phyloP scores from a whole-genome alignment of 2,797 vertebrate species.

The Calcarius lapponicus region DNA sequence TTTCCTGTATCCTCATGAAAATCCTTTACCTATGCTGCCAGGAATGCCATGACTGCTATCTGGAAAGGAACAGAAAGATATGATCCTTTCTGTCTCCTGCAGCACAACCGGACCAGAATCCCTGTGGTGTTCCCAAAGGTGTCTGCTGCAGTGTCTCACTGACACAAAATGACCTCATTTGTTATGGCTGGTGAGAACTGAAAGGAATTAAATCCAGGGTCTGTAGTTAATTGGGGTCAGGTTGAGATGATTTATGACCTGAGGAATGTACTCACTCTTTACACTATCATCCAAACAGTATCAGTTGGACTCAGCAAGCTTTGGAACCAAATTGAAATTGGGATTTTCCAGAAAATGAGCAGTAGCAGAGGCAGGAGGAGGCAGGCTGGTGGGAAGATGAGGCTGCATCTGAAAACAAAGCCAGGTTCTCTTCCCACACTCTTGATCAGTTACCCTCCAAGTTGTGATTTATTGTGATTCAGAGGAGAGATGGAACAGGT shows the following conservation, averaged over 20 bases:
- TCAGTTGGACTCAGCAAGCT: neutral
- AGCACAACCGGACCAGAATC: neutral
- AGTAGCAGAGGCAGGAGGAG: neutral
- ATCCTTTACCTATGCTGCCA: neutral
- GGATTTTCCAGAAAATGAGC: neutral
- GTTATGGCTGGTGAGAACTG: conserved; percentile 69
- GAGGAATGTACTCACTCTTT: conserved; percentile 62
- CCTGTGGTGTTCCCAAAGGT: neutral
- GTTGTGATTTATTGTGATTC: conserved; percentile 80
- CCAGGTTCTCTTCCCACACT: neutral
- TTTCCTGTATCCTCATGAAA: neutral
- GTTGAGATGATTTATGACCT: conserved; percentile 66
- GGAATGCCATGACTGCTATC: neutral
- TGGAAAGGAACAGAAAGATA: neutral
- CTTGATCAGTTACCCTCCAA: conserved; percentile 78
- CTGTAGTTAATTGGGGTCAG: conserved; percentile 70
- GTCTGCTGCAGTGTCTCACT: conserved; percentile 50
- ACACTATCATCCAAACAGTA: conserved; percentile 27
- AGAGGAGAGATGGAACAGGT: conserved; percentile 71
- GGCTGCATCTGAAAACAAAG: conserved; percentile 21
- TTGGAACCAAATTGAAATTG: neutral
- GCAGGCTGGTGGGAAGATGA: neutral
- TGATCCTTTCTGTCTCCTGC: neutral
- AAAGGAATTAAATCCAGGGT: conserved; percentile 62
- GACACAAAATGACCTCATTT: conserved; percentile 74